Evolutionary conservation across 1,140 invertebrate species (phyloP), one percentile per base, ranked within the genome.

Genomic region (Anagrus nilaparvatae): DNA sequence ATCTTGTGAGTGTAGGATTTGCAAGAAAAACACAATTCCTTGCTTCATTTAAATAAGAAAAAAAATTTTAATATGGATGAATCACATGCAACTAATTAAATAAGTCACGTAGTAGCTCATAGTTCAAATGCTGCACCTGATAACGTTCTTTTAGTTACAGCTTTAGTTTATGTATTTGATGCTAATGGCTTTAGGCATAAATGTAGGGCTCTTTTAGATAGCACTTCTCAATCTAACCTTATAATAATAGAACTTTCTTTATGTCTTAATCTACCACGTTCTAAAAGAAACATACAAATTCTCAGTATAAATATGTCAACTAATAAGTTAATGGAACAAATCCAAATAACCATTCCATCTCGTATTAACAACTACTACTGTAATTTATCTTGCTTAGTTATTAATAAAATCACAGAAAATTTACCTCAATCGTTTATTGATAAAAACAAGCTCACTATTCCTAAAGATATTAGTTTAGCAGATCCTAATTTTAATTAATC

Each of bases 401-500:
- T 23, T 3, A 18, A 42, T 16, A 24, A 16, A 14, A 42, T 42
- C 13, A 33, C 6, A 24, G 12, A 33, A 12, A 10, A 24, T 5
- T 9, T 34, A 4, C 40, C 40, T 2, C 16, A 5, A 2, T 3
- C 8, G 10, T 17, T 6, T 10, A 14, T 42, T 18, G 1, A 24
- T 4, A 14, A 8, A 17, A 24, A 13, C 3, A 23, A 28, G 18
- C 6, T 44, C 6, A 50, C 45, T 21, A 48, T 59, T 23, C 55
- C 58, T 4, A 25, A 31, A 10, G 24, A 52, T 28, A 43, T 59
- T 17, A 35, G 41, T 25, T 44, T 59, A 27, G 54, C 57, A 9
- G 54, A 59, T 47, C 53, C 57, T 20, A 23, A 32, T n/a, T 60
- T 53, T 41, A 44, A 48, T 39, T 36, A 40, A 5, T 44, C 54